Evolutionary conservation across 1,140 invertebrate genomes (phyloP).

Genomic region (Phenacoccus solenopsis): DNA sequence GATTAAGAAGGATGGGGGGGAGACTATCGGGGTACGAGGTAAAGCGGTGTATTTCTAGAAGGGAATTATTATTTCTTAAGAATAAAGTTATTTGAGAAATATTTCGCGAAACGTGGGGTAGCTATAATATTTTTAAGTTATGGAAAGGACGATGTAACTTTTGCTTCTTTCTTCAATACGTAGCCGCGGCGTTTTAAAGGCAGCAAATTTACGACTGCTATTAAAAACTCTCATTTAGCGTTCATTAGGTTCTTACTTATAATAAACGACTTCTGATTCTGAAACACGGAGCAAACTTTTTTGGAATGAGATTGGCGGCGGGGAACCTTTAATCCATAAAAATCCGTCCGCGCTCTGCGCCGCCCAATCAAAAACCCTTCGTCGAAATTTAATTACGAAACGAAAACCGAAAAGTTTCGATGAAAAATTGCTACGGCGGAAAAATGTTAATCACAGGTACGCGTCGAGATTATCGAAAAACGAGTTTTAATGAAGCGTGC

Average conservation of each 20-base stretch:
- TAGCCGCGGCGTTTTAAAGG: background rate
- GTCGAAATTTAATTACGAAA: background rate
- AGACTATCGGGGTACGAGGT: too few species aligned
- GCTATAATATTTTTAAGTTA: slow-evolving; percentile 3
- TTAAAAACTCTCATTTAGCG: slow-evolving; percentile 16
- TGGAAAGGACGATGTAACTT: background rate
- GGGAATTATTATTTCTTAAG: background rate
- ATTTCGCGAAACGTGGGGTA: background rate
- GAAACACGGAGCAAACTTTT: slow-evolving; percentile 5
- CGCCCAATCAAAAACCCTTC: background rate
- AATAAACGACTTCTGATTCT: slow-evolving; percentile 12
- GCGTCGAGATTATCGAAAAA: too few species aligned
- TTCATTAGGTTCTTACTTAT: slow-evolving; percentile 14
- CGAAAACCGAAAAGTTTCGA: too few species aligned
- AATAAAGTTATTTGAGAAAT: background rate
- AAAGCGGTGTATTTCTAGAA: background rate
- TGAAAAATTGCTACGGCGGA: too few species aligned
- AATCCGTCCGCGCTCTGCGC: background rate
- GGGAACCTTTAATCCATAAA: background rate
- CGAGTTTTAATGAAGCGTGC: too few species aligned
- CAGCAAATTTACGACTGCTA: slow-evolving; percentile 6
- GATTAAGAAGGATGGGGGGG: background rate
- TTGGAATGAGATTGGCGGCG: background rate
- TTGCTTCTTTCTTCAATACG: background rate
- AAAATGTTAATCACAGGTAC: too few species aligned